These are phyloP conservation scores for Tenthredo notha DNA, from an alignment of 2,888 invertebrate species.

Conservation along the genomic window DNA sequence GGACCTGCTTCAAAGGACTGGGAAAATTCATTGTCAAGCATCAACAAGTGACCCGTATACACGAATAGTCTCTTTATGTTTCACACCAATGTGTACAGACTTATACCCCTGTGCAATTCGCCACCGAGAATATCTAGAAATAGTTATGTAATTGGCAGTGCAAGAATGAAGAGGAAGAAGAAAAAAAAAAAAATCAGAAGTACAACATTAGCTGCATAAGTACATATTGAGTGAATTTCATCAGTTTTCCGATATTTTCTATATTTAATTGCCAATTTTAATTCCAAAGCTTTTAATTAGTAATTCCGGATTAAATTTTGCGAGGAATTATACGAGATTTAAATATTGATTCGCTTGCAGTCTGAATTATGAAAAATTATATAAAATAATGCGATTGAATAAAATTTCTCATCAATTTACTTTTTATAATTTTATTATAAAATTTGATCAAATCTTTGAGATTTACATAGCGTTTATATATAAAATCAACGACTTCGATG, in stretches of 20 bases:
- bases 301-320: background rate
- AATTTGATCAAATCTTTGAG: background rate
- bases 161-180: background rate
- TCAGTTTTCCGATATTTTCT: conserved; percentile 3
- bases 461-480: no score
- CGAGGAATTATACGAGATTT: background rate
- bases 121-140: background rate
- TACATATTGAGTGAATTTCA: background rate
- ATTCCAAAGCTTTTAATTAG: background rate
- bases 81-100: no score
- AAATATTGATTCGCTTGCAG: background rate
- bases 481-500: background rate
- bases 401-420: background rate
- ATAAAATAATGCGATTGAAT: background rate
- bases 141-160: background rate
- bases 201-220: background rate
- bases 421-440: background rate
- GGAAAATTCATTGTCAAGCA: no score
- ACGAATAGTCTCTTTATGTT: no score
- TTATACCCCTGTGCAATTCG: no score
- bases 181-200: background rate
- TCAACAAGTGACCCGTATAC: no score
- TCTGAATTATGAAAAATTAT: background rate
- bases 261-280: background rate
- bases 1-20: background rate